These are phyloP conservation scores for Urosaurus nigricauda DNA, from an alignment of 2,797 vertebrate species.

Conservation along the genomic window DNA sequence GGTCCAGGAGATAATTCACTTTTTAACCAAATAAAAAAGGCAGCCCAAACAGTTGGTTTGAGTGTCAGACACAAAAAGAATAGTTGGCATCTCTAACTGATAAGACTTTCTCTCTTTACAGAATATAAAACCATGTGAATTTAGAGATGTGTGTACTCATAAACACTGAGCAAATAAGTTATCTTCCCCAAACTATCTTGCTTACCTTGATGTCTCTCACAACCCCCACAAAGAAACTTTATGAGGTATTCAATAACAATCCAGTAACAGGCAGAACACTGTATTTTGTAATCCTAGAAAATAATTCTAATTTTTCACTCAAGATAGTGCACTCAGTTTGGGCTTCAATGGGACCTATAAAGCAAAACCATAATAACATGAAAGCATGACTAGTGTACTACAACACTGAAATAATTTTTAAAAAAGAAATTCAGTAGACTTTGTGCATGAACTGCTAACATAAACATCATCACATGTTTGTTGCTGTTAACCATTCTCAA, in stretches of 20 bases:
- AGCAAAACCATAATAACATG: not conserved
- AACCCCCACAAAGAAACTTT: not conserved
- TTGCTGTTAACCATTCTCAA: no score
- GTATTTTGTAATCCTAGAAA: not conserved
- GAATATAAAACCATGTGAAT: not conserved
- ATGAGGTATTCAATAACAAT: not conserved
- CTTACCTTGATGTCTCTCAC: not conserved
- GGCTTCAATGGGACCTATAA: not conserved
- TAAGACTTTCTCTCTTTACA: not conserved
- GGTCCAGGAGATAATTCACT: no score
- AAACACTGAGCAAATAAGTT: not conserved
- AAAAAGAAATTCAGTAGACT: not conserved
- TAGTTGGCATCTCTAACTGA: not conserved
- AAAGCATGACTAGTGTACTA: not conserved
- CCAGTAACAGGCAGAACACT: not conserved
- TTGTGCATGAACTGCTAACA: not conserved
- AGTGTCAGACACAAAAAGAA: not conserved
- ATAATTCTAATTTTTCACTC: not conserved
- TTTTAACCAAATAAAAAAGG: no score
- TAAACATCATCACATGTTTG: no score
- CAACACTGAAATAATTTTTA: not conserved
- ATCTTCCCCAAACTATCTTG: not conserved
- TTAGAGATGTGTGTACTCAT: not conserved
- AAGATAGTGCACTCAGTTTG: not conserved
- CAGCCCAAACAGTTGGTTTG: not conserved